Evolutionary conservation across 1,140 invertebrate species (phyloP), one percentile per base, ranked within the genome.

Genomic region (Drosophila parvula): DNA sequence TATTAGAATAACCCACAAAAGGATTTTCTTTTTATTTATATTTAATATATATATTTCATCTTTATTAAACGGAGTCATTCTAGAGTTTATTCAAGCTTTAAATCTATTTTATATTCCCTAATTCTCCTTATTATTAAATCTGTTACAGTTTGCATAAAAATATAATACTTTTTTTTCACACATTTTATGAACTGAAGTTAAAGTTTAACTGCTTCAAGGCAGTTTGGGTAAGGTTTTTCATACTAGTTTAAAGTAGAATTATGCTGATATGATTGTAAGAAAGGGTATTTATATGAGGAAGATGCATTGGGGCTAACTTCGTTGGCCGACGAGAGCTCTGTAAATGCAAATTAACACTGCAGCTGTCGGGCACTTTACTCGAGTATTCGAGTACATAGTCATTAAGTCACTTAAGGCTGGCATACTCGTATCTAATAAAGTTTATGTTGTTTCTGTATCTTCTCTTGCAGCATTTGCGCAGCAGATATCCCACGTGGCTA

Each of bases 301-400:
- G 53, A 41, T 81, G 68, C 22, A 3, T 22, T 22, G 22, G 22
- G 22, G 22, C 22, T 22, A 22, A 22, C 22, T 22, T 22, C 22
- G 22, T 1, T 22, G 22, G 22, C 22, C 22, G 32, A 38, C 40
- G 36, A 40, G 38, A 47, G 55, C 32, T 43, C 28, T 83, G 67
- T 69, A 81, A 86, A 85, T 85, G 82, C 74, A 79, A 88, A 86
- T 86, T 88, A 82, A 59, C 50, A 73, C 56, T 88, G 83, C 79
- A 86, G 73, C 27, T 45, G 48, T 30, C 44, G 53, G 55, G 14
- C 56, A 70, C 69, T 85, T 81, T 79, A 75, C 76, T 79, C 58
- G 16, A 81, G 70, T 59, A 67, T 82, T 85, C 60, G 36, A 78
- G 79, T 65, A 67, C 67, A 76, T 69, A 60, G 45, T 53, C 43